Evolutionary conservation across 2,113 vertebrate species (phyloP), one percentile per base, ranked within the genome.

Genomic region (Hassar affinis): DNA sequence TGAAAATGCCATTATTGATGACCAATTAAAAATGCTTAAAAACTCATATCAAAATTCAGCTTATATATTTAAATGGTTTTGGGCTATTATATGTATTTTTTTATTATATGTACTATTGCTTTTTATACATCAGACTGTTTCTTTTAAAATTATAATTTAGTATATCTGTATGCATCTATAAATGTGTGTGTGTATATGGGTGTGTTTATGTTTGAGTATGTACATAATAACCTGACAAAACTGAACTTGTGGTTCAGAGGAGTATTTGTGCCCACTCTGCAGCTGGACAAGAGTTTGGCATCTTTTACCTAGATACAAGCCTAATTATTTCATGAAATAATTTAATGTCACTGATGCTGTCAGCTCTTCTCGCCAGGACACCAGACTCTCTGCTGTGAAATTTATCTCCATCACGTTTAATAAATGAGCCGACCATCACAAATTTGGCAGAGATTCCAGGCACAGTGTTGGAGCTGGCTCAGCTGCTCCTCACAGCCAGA

Each of bases 311-410:
- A 81, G 91, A 83, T 56, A 79, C 74, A 66, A 93, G 91, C 93
- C 93, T 95, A 94, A 96, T 95, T 95, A 93, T 91, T 90, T 91
- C 92, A 92, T 88, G 93, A 90, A 95, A 93, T 94, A 94, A 95
- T 95, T 94, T 94, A 95, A 93, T 92, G 90, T 88, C 93, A 90
- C 90, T 93, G 93, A 94, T 93, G 92, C 91, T 90, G 92, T 90
- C 87, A 91, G 89, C 86, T 92, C 91, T 88, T 92, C 90, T 90
- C 91, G 89, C 88, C 92, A 92, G 90, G 91, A 93, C 91, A 91
- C 6, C 91, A 94, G 88, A 89, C 87, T 92, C 84, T 91, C 92
- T 93, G 93, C 91, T 88, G 90, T 88, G 90, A 95, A 94, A 95
- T 95, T 94, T 91, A 90, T 95, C 94, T 95, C 90, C 27, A 86